Base-by-base conservation (phyloP, 2,888 invertebrate genomes). In the Yponomeuta cagnagella region DNA sequence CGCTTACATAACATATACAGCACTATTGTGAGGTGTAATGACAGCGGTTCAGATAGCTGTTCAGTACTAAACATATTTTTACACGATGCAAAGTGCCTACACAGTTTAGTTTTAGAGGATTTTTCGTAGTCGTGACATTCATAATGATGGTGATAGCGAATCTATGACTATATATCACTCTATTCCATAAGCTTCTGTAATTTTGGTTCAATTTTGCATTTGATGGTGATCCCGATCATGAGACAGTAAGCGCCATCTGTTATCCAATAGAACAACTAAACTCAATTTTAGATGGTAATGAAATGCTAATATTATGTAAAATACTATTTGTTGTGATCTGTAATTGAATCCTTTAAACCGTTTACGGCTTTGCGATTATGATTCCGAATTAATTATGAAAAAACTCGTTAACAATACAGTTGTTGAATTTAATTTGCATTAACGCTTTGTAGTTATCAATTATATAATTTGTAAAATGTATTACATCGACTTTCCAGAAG, bases 171-270 rank as follows among this genome's bases (percentile, higher is more conserved):
- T 23, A 23, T 0, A 23, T 23, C 23, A 23, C 23, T 23, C 23
- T 23, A 23, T 23, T 23, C 1, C 23, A 23, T 23, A 23, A 0
- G 23, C 23, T 23, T 23, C 23, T 23, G 23, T 23, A 23, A 23
- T 23, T 23, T 0, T 23, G 23, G 23, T 23, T 23, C 23, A 23
- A 23, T 23, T 23, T 23, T 23, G 23, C 23, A 23, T 23, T 33
- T 33, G 0, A 58, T 5, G 3, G 5, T 58, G 52, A 43, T 58
- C 12, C 15, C 15, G 15, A 52, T 10, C 4, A 23, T 23, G 23
- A 48, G n/a, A 10, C n/a, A 48, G 31, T 23, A 77, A 77, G 74
- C 83, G 86, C 81, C 87, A 87, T 84, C 89, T 89, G 64, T 78
- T 78, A 74, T 72, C 79, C 85, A 78, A 83, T 88, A 83, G 86